Evolutionary conservation across 2,888 invertebrate species (phyloP).

Genomic region (Phaonia tiefii): DNA sequence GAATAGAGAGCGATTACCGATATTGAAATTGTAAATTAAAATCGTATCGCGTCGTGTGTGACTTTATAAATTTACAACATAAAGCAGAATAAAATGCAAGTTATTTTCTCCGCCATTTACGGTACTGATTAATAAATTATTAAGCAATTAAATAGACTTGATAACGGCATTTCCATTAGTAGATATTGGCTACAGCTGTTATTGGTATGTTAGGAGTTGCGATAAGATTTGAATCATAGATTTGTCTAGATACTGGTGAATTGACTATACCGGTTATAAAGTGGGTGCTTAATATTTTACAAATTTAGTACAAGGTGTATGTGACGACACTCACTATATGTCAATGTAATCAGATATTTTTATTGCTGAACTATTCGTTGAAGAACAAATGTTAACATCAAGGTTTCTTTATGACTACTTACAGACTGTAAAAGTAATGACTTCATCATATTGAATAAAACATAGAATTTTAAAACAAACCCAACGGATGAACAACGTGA

Average conservation of each 20-base stretch:
- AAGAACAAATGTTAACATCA: too few relatives aligned
- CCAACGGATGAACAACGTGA: neutral
- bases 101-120: neutral
- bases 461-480: neutral
- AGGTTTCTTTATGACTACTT: conserved; percentile 4
- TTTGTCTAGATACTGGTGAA: too few relatives aligned
- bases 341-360: neutral
- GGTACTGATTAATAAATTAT: conserved; percentile 7
- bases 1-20: neutral
- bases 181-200: neutral
- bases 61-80: conserved; percentile 2
- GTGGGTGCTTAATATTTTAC: neutral
- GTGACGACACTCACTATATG: neutral
- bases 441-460: conserved; percentile 3
- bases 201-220: conserved; percentile 11
- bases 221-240: conserved; percentile 34
- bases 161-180: conserved; percentile 27
- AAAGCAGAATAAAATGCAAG: neutral
- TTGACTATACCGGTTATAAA: too few relatives aligned
- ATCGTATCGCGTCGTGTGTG: neutral
- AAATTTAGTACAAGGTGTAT: neutral
- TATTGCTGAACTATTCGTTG: neutral
- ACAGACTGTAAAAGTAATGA: conserved; percentile 24
- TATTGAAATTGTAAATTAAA: conserved; percentile 1
- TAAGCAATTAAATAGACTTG: conserved; percentile 25